phyloP scores from a whole-genome alignment of 2,797 vertebrate genomes.

The Neoniphon sammara region DNA sequence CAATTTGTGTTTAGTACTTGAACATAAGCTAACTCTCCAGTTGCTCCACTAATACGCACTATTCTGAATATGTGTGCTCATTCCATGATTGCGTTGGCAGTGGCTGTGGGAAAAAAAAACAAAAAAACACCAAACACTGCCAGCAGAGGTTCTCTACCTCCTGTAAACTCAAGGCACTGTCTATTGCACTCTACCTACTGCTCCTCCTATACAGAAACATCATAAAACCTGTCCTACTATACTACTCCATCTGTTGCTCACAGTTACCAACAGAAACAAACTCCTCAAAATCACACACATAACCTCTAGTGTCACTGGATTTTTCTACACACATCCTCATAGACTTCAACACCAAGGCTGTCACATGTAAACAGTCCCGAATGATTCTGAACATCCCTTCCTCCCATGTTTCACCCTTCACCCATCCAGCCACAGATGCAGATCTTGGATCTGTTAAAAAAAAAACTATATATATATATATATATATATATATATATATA shows the following conservation, averaged over 20 bases:
- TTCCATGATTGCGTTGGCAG: not conserved
- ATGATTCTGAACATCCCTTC: not conserved
- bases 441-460: too few species aligned
- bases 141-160: not conserved
- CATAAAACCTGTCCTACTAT: conserved; percentile 10
- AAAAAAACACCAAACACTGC: not conserved
- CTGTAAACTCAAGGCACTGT: not conserved
- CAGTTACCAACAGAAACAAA: not conserved
- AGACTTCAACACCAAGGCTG: not conserved
- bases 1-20: not conserved
- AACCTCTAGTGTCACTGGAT: conserved; percentile 4
- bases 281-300: not conserved
- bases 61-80: not conserved
- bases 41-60: not conserved
- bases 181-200: conserved; percentile 1
- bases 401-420: not conserved
- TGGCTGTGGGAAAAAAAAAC: too few species aligned
- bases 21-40: not conserved
- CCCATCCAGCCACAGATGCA: too few species aligned
- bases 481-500: too few species aligned
- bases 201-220: not conserved
- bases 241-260: conserved; percentile 32
- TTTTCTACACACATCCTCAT: not conserved
- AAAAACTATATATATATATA: too few species aligned
- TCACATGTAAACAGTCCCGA: not conserved